These are phyloP conservation scores for Hecatera dysodea DNA, from an alignment of 2,888 invertebrate species.

Conservation along the genomic window DNA sequence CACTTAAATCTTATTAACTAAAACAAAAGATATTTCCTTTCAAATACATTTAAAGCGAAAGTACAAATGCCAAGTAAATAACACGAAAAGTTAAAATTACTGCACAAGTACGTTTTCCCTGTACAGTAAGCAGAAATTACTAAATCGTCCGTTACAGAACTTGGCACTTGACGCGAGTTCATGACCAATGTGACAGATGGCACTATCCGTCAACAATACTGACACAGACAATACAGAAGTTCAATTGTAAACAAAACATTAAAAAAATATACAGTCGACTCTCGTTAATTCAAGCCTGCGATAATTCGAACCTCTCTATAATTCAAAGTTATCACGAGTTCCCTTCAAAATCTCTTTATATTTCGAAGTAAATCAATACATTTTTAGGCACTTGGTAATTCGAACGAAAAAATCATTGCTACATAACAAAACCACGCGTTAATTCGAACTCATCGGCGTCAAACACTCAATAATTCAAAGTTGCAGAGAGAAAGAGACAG, in stretches of 20 bases:
- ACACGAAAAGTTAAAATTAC: conserved; percentile 31
- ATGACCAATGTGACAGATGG: conserved; percentile 40
- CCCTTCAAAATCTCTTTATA: too few relatives aligned
- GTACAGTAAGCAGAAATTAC: conserved; percentile 48
- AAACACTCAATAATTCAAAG: too few relatives aligned
- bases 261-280: not conserved
- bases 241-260: not conserved
- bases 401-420: too few relatives aligned
- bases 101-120: conserved; percentile 33
- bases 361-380: too few relatives aligned
- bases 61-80: not conserved
- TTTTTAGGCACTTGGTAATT: too few relatives aligned
- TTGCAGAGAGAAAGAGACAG: too few relatives aligned
- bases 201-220: conserved; percentile 18
- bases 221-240: conserved; percentile 21
- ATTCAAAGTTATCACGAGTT: too few relatives aligned
- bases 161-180: conserved; percentile 52
- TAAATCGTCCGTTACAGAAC: conserved; percentile 39
- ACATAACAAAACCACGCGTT: too few relatives aligned
- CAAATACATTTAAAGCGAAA: not conserved
- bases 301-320: too few relatives aligned
- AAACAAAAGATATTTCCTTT: not conserved
- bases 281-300: too few relatives aligned
- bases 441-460: too few relatives aligned
- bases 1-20: too few relatives aligned